Evolutionary conservation across 2,113 vertebrate species (phyloP).

Genomic region (Lepisosteus osseus): DNA sequence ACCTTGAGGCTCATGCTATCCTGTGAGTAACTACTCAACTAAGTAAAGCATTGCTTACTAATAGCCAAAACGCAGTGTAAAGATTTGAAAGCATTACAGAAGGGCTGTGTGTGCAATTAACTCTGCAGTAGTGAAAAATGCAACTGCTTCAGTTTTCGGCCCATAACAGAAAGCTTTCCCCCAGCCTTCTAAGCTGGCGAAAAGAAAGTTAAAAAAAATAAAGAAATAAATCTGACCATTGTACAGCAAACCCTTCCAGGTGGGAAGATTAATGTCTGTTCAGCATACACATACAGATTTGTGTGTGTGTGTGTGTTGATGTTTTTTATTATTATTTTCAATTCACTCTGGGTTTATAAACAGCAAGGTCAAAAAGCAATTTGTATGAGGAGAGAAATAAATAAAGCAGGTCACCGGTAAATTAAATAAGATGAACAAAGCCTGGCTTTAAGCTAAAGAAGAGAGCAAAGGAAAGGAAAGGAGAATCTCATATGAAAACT

Average conservation of each 20-base stretch:
- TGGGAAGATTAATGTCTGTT: slow-evolving; percentile 54
- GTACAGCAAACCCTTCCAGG: slow-evolving; percentile 34
- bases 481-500: slow-evolving; percentile 60
- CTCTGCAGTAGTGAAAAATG: slow-evolving; percentile 18
- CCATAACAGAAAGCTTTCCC: slow-evolving; percentile 45
- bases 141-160: slow-evolving; percentile 38
- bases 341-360: slow-evolving; percentile 63
- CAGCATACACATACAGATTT: slow-evolving; percentile 38
- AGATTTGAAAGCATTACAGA: too few species aligned
- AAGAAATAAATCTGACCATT: slow-evolving; percentile 44
- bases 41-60: too few species aligned
- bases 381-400: slow-evolving; percentile 60
- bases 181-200: slow-evolving; percentile 66
- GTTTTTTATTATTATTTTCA: slow-evolving; percentile 44
- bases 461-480: slow-evolving; percentile 39
- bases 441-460: slow-evolving; percentile 49
- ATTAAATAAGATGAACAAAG: slow-evolving; percentile 65
- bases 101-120: too few species aligned
- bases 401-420: slow-evolving; percentile 63
- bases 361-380: slow-evolving; percentile 68
- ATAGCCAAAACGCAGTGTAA: too few species aligned
- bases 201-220: slow-evolving; percentile 35
- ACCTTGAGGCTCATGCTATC: too few species aligned
- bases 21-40: too few species aligned
- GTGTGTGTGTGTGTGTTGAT: slow-evolving; percentile 55